Evolutionary conservation across 2,888 invertebrate species (phyloP).

Genomic region (Acleris emargana): DNA sequence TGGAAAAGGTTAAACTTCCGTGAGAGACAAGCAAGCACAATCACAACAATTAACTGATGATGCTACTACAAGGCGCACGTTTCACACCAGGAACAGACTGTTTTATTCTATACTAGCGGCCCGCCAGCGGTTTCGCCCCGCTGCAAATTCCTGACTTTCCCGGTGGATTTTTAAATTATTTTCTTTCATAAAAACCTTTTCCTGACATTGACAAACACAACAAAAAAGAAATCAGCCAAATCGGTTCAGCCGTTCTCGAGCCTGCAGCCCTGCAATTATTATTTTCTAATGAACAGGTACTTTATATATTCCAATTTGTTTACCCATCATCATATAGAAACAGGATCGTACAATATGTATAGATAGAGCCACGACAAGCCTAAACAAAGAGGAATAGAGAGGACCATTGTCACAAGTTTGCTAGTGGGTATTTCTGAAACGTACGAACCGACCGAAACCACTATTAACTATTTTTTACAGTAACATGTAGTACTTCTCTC

Average conservation of each 20-base stretch:
- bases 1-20: slow-evolving; percentile 71
- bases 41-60: slow-evolving; percentile 45
- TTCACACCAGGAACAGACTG: slow-evolving; percentile 20
- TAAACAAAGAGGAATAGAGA: slow-evolving; percentile 15
- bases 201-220: too few relatives aligned
- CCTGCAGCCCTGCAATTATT: background rate
- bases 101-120: slow-evolving; percentile 10
- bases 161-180: too few relatives aligned
- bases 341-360: too few relatives aligned
- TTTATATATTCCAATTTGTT: slow-evolving; percentile 9
- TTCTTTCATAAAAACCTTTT: too few relatives aligned
- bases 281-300: slow-evolving; percentile 1
- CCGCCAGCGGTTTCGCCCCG: too few relatives aligned
- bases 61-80: slow-evolving; percentile 14
- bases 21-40: slow-evolving; percentile 55
- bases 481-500: too few relatives aligned
- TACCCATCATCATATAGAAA: too few relatives aligned
- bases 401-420: background rate
- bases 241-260: too few relatives aligned
- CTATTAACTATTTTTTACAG: too few relatives aligned
- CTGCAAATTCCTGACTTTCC: too few relatives aligned
- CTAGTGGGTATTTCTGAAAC: slow-evolving; percentile 15
- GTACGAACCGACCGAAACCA: slow-evolving; percentile 4
- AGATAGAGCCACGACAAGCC: too few relatives aligned
- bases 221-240: too few relatives aligned